Evolutionary conservation across 2,888 invertebrate genomes (phyloP).

Genomic region (Argyresthia albistria): DNA sequence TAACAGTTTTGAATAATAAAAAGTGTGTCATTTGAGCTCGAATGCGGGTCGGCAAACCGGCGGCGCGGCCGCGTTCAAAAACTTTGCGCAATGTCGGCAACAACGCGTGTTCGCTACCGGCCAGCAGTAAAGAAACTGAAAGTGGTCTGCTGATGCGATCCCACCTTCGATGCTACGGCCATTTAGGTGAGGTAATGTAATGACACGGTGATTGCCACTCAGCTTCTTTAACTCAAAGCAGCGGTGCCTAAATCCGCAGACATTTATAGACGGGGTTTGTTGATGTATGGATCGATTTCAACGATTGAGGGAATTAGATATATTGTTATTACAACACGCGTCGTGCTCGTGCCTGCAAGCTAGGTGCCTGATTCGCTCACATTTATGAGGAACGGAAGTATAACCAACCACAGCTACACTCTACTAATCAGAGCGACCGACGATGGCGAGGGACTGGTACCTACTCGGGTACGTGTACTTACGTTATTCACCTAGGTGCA

Average conservation of each 20-base stretch:
- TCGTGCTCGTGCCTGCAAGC: too few species aligned
- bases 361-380: too few species aligned
- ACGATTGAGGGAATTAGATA: background rate
- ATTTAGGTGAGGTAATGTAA: background rate
- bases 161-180: background rate
- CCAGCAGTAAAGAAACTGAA: constrained; percentile 56
- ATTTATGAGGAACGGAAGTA: too few species aligned
- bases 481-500: too few species aligned
- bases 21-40: constrained; percentile 51
- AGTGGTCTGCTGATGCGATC: constrained; percentile 23
- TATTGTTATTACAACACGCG: background rate
- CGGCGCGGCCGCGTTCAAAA: constrained; percentile 8
- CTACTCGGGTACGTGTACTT: too few species aligned
- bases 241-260: too few species aligned
- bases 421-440: too few species aligned
- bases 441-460: too few species aligned
- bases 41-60: constrained; percentile 42
- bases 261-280: background rate
- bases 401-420: too few species aligned
- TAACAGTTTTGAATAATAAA: constrained; percentile 21
- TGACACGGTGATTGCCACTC: too few species aligned
- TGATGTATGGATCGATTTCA: background rate
- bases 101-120: constrained; percentile 41
- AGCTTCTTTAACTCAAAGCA: too few species aligned
- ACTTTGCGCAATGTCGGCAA: constrained; percentile 25